Conservation (phyloP, 2,888 invertebrate species). For the Amphiduros pacificus region DNA sequence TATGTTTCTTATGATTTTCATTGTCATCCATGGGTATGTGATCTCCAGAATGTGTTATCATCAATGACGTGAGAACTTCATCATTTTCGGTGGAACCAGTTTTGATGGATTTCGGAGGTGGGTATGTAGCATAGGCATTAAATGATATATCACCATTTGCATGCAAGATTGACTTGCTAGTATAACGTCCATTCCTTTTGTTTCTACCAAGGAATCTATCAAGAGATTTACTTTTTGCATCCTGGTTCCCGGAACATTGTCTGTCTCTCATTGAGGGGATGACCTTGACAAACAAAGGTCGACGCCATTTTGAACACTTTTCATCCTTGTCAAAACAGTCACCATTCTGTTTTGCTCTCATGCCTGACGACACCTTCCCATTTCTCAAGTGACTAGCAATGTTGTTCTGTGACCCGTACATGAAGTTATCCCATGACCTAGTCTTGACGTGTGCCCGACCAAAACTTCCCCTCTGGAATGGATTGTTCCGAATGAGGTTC, state of each 20-base stretch:
- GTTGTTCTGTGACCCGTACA: neutral
- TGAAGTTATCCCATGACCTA: neutral
- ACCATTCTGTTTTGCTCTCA: too few species aligned
- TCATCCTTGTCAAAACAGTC: neutral
- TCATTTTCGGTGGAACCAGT: neutral
- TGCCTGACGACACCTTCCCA: too few species aligned
- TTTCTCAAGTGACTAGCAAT: neutral
- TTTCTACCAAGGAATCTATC: neutral
- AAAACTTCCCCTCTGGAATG: too few species aligned
- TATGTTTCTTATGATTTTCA: neutral
- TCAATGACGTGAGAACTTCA: conserved; percentile 4
- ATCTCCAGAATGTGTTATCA: conserved; percentile 20
- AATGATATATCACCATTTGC: neutral
- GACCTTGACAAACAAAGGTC: neutral
- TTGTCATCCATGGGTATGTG: conserved; percentile 1
- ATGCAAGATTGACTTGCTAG: neutral
- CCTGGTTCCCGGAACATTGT: neutral
- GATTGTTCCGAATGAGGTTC: too few species aligned
- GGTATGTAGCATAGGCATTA: conserved; percentile 13
- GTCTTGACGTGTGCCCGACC: neutral
- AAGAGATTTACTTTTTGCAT: neutral
- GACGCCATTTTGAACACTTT: neutral
- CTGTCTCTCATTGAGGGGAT: neutral
- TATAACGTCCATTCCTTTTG: neutral
- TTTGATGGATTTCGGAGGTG: conserved; percentile 4